Evolutionary conservation across 2,888 invertebrate genomes (phyloP).

Genomic region (Tillus elongatus): DNA sequence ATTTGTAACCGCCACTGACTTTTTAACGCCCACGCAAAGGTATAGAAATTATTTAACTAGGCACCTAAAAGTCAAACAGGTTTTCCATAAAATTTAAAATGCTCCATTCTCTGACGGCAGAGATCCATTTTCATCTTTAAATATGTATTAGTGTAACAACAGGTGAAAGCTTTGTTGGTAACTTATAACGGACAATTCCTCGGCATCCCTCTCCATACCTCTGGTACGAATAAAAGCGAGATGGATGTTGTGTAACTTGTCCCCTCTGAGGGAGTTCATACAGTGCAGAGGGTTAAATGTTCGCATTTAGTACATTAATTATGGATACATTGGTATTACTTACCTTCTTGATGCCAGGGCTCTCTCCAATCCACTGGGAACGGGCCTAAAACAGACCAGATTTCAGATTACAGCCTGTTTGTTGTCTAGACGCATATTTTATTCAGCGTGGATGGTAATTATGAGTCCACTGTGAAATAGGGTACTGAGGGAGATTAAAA

Average conservation of each 20-base stretch:
- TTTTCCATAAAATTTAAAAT: too few relatives aligned
- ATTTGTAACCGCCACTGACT: too few relatives aligned
- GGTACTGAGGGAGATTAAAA: too few relatives aligned
- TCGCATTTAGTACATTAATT: conserved; percentile 36
- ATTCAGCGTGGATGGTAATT: too few relatives aligned
- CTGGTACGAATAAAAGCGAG: neutral
- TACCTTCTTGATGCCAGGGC: conserved; percentile 44
- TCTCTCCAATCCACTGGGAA: conserved; percentile 42
- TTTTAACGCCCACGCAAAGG: too few relatives aligned
- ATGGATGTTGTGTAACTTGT: conserved; percentile 13
- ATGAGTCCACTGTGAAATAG: too few relatives aligned
- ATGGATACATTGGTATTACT: conserved; percentile 37
- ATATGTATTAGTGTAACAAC: conserved; percentile 32
- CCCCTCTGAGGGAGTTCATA: too few relatives aligned
- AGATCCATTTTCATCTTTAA: too few relatives aligned
- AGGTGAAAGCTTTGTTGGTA: conserved; percentile 30
- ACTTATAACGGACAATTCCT: conserved; percentile 19
- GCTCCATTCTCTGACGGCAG: too few relatives aligned
- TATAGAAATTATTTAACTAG: too few relatives aligned
- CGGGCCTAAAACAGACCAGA: conserved; percentile 32
- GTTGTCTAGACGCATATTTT: conserved; percentile 20
- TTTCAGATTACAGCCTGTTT: conserved; percentile 9
- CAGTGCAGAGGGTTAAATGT: conserved; percentile 9
- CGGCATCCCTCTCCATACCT: neutral
- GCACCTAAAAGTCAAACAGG: too few relatives aligned